A percentile compares a stretch with the other conserved stretches of the same genome.
Conservation (phyloP, 2,888 invertebrate genomes). For the Chloromyia formosa region DNA sequence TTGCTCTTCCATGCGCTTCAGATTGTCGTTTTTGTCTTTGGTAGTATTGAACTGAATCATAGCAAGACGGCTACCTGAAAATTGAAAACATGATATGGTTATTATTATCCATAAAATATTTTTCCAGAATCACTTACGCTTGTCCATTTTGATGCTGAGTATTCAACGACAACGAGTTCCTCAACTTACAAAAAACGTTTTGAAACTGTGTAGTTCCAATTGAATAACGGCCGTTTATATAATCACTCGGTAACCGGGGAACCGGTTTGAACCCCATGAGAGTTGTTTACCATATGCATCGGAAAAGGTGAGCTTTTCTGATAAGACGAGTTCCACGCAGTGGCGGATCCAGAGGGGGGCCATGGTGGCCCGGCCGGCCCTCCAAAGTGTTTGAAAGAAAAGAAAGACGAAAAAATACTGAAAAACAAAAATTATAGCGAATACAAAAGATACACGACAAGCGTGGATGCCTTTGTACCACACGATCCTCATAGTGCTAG, state of each 20-base stretch:
- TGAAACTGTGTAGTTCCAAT: conserved; percentile 12
- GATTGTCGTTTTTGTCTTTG: conserved; percentile 75
- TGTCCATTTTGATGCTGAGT: conserved; percentile 25
- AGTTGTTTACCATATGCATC: conserved; percentile 39
- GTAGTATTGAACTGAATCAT: conserved; percentile 81
- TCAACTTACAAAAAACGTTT: conserved; percentile 4
- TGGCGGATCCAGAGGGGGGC: too few species aligned
- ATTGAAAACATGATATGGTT: not conserved
- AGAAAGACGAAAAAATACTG: too few species aligned
- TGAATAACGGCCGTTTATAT: conserved; percentile 20
- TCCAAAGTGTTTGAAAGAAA: too few species aligned
- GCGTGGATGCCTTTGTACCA: too few species aligned
- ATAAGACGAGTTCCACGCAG: conserved; percentile 18
- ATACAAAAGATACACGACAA: too few species aligned
- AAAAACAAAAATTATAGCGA: too few species aligned
- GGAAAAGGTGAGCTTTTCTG: conserved; percentile 30
- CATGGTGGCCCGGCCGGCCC: too few species aligned
- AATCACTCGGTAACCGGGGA: not conserved
- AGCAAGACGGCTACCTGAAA: conserved; percentile 67
- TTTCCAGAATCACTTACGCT: not conserved
- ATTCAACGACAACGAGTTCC: not conserved
- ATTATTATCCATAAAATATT: conserved; percentile 45
- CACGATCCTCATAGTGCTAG: too few species aligned
- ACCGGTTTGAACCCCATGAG: not conserved
- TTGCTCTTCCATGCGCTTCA: conserved; percentile 73